These are phyloP conservation scores for Parauchenoglanis ngamensis DNA, from an alignment of 2,797 vertebrate genomes.

Conservation along the genomic window DNA sequence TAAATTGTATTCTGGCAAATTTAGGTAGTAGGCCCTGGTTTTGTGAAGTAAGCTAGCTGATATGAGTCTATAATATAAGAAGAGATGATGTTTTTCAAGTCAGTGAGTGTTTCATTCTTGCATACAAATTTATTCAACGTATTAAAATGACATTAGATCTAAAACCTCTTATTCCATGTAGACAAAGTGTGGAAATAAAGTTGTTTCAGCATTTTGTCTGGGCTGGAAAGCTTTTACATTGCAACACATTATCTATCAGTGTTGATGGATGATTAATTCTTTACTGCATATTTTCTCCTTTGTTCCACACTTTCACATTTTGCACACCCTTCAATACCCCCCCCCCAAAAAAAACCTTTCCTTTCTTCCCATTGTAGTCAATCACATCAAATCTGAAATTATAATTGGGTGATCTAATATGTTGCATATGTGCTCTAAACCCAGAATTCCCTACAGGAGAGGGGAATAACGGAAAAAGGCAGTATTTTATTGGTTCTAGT, in stretches of 20 bases:
- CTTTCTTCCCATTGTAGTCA: background rate
- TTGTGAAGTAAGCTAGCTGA: background rate
- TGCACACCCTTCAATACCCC: background rate
- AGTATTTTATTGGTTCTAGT: slow-evolving; percentile 38
- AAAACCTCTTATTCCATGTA: background rate
- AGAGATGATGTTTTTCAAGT: background rate
- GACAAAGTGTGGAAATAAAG: background rate
- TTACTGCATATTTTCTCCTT: background rate
- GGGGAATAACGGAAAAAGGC: slow-evolving; percentile 23
- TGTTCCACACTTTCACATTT: slow-evolving; percentile 1
- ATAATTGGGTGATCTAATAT: slow-evolving; percentile 33
- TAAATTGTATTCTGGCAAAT: no score
- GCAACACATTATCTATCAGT: background rate
- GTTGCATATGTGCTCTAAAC: background rate
- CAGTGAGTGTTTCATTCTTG: background rate
- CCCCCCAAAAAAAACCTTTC: background rate
- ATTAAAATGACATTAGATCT: background rate
- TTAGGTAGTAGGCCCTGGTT: background rate
- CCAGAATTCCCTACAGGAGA: background rate
- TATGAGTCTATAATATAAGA: background rate
- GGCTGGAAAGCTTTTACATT: background rate
- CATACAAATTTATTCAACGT: background rate
- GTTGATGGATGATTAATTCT: background rate
- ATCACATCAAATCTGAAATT: slow-evolving; percentile 21
- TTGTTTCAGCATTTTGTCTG: background rate